phyloP scores from a whole-genome alignment of 2,113 vertebrate species.

The Apeltes quadracus region DNA sequence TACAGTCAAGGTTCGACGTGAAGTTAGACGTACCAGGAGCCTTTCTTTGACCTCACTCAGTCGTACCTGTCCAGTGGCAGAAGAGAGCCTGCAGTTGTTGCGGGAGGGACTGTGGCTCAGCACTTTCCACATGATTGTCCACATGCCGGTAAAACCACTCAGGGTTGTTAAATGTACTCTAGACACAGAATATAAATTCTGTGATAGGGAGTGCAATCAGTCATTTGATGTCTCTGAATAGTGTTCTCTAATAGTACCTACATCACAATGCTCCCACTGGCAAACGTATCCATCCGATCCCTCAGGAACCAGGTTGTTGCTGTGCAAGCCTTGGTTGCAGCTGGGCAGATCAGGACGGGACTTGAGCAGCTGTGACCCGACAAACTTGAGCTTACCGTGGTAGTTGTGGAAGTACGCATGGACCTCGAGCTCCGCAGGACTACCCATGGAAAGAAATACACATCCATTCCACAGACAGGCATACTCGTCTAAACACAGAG shows the following conservation, averaged over 20 bases:
- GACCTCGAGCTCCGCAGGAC: slow-evolving; percentile 68
- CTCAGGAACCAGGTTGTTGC: slow-evolving; percentile 78
- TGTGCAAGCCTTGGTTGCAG: slow-evolving; percentile 73
- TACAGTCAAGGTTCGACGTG: background rate
- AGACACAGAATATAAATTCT: background rate
- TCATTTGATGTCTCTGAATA: background rate
- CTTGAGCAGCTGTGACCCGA: slow-evolving; percentile 69
- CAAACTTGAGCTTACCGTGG: slow-evolving; percentile 78
- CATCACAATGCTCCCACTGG: slow-evolving; percentile 83
- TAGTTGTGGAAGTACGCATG: slow-evolving; percentile 80
- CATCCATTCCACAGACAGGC: slow-evolving; percentile 78
- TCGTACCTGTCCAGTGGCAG: slow-evolving; percentile 79
- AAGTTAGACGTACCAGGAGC: background rate
- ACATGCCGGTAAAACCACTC: slow-evolving; percentile 85
- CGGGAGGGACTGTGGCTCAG: slow-evolving; percentile 75
- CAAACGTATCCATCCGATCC: slow-evolving; percentile 71
- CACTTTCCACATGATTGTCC: slow-evolving; percentile 79
- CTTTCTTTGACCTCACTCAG: background rate
- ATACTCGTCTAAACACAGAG: slow-evolving; percentile 69
- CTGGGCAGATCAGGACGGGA: slow-evolving; percentile 70
- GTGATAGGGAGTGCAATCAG: background rate
- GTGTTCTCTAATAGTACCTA: slow-evolving; percentile 48
- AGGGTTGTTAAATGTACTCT: slow-evolving; percentile 84
- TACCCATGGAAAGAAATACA: slow-evolving; percentile 77
- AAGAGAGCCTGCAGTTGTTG: slow-evolving; percentile 79